A percentile compares a stretch with the other conserved stretches of the same genome.
Evolutionary conservation across 2,113 vertebrate species (phyloP).

Genomic region (Podarcis muralis): DNA sequence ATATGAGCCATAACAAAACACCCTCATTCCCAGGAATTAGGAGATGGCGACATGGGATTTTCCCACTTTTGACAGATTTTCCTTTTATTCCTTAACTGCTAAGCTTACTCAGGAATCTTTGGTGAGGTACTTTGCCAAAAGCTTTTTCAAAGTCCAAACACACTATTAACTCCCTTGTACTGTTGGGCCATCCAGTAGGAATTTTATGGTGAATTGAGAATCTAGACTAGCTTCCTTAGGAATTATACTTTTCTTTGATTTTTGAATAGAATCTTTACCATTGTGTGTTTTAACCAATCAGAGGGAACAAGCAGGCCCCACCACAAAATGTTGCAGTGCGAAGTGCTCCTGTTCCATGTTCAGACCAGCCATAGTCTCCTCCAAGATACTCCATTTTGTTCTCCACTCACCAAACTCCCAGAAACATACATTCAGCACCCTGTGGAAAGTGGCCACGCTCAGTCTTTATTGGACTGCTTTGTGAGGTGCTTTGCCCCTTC

Average conservation of each 20-base stretch:
- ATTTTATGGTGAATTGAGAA: background rate
- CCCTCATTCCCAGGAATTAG: no score
- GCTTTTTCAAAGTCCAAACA: no score
- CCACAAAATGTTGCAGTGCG: background rate
- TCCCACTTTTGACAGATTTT: no score
- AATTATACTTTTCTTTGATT: slow-evolving; percentile 1
- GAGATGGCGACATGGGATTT: no score
- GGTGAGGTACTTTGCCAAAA: no score
- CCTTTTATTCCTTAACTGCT: no score
- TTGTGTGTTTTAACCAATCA: background rate
- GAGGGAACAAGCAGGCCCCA: background rate
- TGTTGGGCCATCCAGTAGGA: no score
- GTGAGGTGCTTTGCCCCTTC: no score
- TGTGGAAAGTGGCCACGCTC: background rate
- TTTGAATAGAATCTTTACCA: slow-evolving; percentile 3
- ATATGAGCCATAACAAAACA: no score
- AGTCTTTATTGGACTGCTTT: background rate
- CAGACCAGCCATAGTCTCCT: background rate
- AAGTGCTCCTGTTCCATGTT: background rate
- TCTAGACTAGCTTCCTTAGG: background rate
- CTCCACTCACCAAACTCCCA: no score
- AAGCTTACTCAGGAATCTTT: no score
- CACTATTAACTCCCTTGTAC: no score
- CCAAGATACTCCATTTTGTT: background rate
- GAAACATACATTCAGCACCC: background rate